Evolutionary conservation across 2,113 vertebrate species (phyloP), one percentile per base, ranked within the genome.

Genomic region (Ramphastos sulfuratus): DNA sequence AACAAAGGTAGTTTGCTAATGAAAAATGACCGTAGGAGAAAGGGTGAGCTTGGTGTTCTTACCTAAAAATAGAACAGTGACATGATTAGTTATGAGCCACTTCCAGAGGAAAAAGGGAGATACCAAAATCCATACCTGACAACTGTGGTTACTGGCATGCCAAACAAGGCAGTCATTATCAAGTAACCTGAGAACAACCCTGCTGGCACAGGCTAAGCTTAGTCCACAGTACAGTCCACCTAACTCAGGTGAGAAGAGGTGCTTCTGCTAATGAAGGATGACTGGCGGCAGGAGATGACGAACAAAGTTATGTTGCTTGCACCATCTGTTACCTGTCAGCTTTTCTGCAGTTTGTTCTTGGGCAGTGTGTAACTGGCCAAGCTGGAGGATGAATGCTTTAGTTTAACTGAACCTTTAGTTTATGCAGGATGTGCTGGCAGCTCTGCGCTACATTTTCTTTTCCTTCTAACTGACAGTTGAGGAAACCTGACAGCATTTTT

Each of bases 301-400:
- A 93, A 87, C 86, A 74, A 65, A 89, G 88, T 82, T 59, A 76
- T 7, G 46, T 11, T 80, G 66, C 70, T 55, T 63, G 71, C 23
- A 86, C 92, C 91, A 94, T 94, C 91, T 96, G 96, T 44, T 93
- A 92, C 46, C 87, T 90, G 89, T 92, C 91, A 95, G 64, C 46
- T 86, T 71, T 86, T 94, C 82, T 87, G 82, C 19, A 60, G 81
- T 58, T 89, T 88, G 54, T 95, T 88, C 92, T 78, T 74, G 33
- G 64, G 60, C 60, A 90, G 75, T 16, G 54, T 61, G 56, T 74
- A 93, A 81, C 76, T 1, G 24, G 79, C 82, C 75, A 92, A 52
- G 82, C 71, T 69, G 81, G 42, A 91, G 83, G 76, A 92, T 0
- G 44, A 79, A 89, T 94, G 66, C 80, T 94, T 89, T 93, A 63